A percentile compares a stretch with the other conserved stretches of the same genome.
Conservation (phyloP, 37 sponge, comb jelly and placozoan species). For the Axinella damicornis region DNA sequence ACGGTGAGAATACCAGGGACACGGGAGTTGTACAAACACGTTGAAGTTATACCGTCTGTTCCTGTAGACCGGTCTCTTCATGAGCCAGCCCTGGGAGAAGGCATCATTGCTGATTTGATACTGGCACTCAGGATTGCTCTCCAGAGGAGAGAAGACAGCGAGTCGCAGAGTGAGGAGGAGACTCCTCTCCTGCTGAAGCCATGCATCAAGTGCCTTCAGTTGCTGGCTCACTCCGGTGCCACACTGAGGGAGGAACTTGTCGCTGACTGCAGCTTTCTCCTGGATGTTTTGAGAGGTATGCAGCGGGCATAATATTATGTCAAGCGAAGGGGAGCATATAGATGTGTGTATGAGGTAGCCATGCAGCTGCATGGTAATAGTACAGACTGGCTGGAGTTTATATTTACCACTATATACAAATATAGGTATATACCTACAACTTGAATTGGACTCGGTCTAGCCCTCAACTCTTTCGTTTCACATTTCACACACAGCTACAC, state of each 20-base stretch:
- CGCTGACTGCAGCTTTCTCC: not conserved
- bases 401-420: no score
- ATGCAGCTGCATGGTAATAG: no score
- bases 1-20: slow-evolving; percentile 28
- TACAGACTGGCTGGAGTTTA: no score
- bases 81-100: slow-evolving; percentile 53
- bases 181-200: slow-evolving; percentile 14
- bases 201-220: slow-evolving; percentile 45
- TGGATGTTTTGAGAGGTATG: slow-evolving; percentile 47
- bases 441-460: no score
- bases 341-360: no score
- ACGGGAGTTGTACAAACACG: no score
- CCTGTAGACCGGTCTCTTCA: slow-evolving; percentile 64
- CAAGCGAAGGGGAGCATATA: no score
- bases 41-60: not conserved
- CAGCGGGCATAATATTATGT: no score
- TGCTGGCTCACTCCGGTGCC: slow-evolving; percentile 19
- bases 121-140: slow-evolving; percentile 3
- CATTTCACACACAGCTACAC: not conserved
- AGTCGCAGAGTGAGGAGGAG: not conserved
- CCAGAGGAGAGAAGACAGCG: not conserved
- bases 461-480: not conserved
- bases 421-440: no score
- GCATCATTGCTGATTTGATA: slow-evolving; percentile 13
- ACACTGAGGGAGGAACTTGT: slow-evolving; percentile 20